Evolutionary conservation across 2,797 vertebrate species (phyloP).

Genomic region (Pteropus rufus): DNA sequence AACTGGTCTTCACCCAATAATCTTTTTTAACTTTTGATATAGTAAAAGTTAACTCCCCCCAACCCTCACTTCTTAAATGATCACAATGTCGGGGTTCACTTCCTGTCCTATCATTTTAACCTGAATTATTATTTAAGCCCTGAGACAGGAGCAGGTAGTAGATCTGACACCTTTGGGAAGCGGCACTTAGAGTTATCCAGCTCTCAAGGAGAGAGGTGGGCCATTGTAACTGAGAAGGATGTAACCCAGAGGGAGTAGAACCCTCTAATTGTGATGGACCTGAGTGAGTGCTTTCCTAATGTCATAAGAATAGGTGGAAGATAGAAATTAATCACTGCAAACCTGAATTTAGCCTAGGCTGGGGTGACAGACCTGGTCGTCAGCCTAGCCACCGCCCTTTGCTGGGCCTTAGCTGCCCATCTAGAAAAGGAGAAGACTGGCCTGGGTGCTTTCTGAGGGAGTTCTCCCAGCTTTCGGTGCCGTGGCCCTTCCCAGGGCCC

Average conservation of each 20-base stretch:
- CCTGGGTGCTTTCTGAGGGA: neutral
- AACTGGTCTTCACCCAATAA: neutral
- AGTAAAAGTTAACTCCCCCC: neutral
- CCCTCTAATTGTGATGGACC: neutral
- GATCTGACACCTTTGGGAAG: neutral
- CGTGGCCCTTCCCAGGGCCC: neutral
- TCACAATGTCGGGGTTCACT: neutral
- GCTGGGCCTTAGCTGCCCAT: neutral
- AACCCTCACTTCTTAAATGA: neutral
- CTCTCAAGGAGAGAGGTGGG: neutral
- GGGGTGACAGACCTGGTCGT: neutral
- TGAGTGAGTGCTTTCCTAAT: neutral
- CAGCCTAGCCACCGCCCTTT: neutral
- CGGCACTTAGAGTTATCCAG: neutral
- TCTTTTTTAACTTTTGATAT: neutral
- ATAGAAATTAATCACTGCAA: neutral
- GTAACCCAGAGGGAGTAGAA: neutral
- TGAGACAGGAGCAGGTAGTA: neutral
- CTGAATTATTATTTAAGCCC: neutral
- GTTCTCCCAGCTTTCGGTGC: neutral
- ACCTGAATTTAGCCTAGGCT: neutral
- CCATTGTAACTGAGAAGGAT: neutral
- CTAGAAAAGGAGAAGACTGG: neutral
- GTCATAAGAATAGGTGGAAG: neutral
- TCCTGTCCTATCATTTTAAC: neutral